These are phyloP conservation scores for Sinocyclocheilus grahami DNA, from an alignment of 2,113 vertebrate species.

Conservation along the genomic window DNA sequence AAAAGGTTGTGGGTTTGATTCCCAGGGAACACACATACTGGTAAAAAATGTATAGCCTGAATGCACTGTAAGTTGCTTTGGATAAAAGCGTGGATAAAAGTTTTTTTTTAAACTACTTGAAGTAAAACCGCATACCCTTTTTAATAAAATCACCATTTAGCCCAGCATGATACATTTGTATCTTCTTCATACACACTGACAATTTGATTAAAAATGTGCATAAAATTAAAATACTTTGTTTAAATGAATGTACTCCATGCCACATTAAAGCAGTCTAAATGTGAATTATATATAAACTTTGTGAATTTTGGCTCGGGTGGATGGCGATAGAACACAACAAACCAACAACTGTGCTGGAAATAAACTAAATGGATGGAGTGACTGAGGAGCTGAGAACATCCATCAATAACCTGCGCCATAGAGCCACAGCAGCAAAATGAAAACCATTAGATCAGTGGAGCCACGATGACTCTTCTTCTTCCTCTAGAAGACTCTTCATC, in stretches of 20 bases:
- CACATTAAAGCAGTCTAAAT: neutral
- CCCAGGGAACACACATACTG: too few species aligned
- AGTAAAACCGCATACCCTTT: too few species aligned
- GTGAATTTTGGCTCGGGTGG: slow-evolving; percentile 5
- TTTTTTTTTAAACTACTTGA: neutral
- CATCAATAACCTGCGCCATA: slow-evolving; percentile 54
- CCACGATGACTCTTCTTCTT: slow-evolving; percentile 43
- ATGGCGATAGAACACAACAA: slow-evolving; percentile 16
- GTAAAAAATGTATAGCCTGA: too few species aligned
- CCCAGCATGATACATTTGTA: neutral
- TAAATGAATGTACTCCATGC: too few species aligned
- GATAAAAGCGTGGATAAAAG: too few species aligned
- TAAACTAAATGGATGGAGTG: slow-evolving; percentile 54
- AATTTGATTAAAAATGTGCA: neutral
- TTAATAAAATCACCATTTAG: neutral
- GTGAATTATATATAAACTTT: neutral
- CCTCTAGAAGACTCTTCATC: slow-evolving; percentile 44
- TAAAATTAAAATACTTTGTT: neutral
- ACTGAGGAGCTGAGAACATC: slow-evolving; percentile 44
- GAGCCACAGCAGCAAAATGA: slow-evolving; percentile 52
- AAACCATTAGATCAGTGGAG: slow-evolving; percentile 53
- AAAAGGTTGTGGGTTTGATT: too few species aligned
- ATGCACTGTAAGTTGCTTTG: too few species aligned
- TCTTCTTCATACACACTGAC: neutral
- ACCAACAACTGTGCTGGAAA: slow-evolving; percentile 44